Conservation (phyloP, 1,140 invertebrate genomes). For the Pinna nobilis region DNA sequence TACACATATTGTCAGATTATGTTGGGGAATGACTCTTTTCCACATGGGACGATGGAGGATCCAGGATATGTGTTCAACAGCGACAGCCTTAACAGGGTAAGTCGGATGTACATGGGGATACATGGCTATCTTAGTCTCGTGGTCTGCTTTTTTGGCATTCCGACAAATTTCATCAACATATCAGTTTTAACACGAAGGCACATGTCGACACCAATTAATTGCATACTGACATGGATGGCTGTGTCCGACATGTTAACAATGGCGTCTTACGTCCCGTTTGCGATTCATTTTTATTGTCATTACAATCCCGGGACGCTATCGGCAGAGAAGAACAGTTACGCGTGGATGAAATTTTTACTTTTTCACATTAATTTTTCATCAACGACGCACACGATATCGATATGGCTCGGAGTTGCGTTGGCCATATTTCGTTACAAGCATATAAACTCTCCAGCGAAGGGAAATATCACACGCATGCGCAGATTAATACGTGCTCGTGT, state of each 20-base stretch:
- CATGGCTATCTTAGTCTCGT: constrained; percentile 84
- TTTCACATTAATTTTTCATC: constrained; percentile 80
- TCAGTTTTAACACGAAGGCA: constrained; percentile 90
- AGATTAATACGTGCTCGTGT: constrained; percentile 79
- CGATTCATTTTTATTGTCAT: constrained; percentile 78
- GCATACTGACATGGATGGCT: constrained; percentile 88
- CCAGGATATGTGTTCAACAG: no score
- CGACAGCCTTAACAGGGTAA: constrained; percentile 51
- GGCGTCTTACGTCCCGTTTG: constrained; percentile 90
- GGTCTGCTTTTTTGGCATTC: constrained; percentile 90
- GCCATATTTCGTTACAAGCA: constrained; percentile 95
- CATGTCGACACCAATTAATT: constrained; percentile 89
- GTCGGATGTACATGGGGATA: constrained; percentile 70
- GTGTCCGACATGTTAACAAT: constrained; percentile 90
- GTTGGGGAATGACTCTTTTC: no score
- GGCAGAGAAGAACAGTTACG: constrained; percentile 42
- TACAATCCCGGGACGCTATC: constrained; percentile 31
- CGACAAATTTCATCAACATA: constrained; percentile 93
- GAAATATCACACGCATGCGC: constrained; percentile 80
- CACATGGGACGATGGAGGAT: no score
- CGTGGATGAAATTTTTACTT: constrained; percentile 67
- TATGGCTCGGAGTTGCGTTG: constrained; percentile 92
- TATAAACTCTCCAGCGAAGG: constrained; percentile 80
- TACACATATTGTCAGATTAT: no score
- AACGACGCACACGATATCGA: constrained; percentile 93